Base-by-base conservation (phyloP, 2,113 vertebrate genomes). In the Pagrus major region DNA sequence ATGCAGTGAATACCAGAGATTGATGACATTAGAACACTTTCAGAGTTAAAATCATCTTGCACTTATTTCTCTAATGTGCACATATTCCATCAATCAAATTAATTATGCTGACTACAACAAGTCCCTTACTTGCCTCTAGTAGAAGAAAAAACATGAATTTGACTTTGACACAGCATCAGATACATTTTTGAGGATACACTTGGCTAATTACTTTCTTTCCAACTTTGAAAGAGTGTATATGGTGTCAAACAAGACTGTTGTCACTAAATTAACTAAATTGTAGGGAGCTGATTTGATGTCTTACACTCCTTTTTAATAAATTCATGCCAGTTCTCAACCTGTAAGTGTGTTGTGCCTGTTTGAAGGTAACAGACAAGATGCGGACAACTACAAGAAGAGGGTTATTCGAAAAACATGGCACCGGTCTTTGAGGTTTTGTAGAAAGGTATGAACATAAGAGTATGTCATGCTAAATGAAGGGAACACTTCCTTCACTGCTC, bases 31-130 rank as follows among this genome's bases (percentile, higher is more conserved):
- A 18, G 23, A 71, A 52, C 39, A 72, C 35, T 42, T 65, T 37
- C 16, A 44, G 21, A 66, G 16, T 23, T 59, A 0, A 54, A 39
- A 76, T 75, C 39, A 58, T 25, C 27, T 10, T 47, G 55, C 0
- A 1, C 9, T 46, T n/a, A 61, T 68, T 15, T 65, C 35, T 58
- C 21, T 71, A 54, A 44, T n/a, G 3, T 33, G 63, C 29, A 49
- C n/a, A 41, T 51, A 35, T 25, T 72, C 59, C 77, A 76, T 85
- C 79, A 72, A 70, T 86, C 81, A 84, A 9, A 64, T 80, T 84
- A 80, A 88, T 80, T 78, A 78, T 60, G 42, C 44, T 25, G 55
- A 60, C 67, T 69, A 33, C 49, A 84, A 87, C 73, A 75, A 52
- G 41, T 44, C 33, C 54, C 2, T 3, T 7, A 7, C 72, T 61